Percentiles rank a stretch among this genome's conserved stretches.
phyloP scores from a whole-genome alignment of 2,797 vertebrate species.

The Gymnoscopelus braueri region DNA sequence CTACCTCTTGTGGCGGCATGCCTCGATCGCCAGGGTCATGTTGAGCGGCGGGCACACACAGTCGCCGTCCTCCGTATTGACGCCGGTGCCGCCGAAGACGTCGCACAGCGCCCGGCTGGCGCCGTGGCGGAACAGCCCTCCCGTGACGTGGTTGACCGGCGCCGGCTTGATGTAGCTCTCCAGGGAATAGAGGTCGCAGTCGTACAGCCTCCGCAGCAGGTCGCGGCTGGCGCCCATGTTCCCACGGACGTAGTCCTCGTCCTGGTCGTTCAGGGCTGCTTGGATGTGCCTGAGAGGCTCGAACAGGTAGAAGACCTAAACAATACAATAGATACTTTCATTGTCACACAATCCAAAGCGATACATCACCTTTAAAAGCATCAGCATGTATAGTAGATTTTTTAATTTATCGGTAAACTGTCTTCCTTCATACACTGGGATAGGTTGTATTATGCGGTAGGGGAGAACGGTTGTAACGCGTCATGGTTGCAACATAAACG shows the following conservation, averaged over 20 bases:
- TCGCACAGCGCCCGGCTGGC: conserved; percentile 63
- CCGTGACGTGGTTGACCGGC: conserved; percentile 90
- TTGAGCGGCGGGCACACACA: conserved; percentile 90
- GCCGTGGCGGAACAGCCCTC: conserved; percentile 90
- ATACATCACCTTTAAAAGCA: too few species aligned
- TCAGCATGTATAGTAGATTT: too few species aligned
- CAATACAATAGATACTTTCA: too few species aligned
- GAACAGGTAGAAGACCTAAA: conserved; percentile 88
- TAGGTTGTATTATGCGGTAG: too few species aligned
- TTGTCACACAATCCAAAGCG: too few species aligned
- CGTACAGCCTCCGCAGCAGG: conserved; percentile 70
- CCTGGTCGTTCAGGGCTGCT: conserved; percentile 89
- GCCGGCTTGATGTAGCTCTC: conserved; percentile 95
- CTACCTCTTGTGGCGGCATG: conserved; percentile 82
- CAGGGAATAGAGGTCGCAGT: conserved; percentile 69
- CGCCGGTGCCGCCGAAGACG: conserved; percentile 76
- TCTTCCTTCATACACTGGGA: too few species aligned
- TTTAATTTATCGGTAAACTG: too few species aligned
- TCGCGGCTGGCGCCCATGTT: conserved; percentile 92
- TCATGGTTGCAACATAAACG: too few species aligned
- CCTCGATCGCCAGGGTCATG: conserved; percentile 87
- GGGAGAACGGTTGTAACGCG: too few species aligned
- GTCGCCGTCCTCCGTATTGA: conserved; percentile 90
- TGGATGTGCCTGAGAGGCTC: conserved; percentile 96
- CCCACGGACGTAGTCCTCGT: too few species aligned